phyloP scores from a whole-genome alignment of 2,888 invertebrate species.

The Amiota mariae region DNA sequence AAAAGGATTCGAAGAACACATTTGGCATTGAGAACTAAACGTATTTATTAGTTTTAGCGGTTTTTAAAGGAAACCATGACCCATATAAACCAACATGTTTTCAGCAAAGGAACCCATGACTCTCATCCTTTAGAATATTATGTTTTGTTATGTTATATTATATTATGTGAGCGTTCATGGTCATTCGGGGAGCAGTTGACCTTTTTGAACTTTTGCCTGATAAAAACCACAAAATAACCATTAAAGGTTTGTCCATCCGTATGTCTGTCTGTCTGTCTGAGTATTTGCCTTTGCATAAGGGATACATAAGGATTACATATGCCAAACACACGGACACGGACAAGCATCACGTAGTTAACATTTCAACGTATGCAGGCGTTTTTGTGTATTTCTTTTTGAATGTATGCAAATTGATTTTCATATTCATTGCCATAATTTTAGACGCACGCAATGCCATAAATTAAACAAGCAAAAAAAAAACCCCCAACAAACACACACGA shows the following conservation, averaged over 20 bases:
- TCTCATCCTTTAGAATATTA: too few relatives aligned
- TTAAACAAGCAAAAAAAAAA: conserved; percentile 53
- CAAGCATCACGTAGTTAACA: background rate
- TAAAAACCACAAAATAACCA: conserved; percentile 8
- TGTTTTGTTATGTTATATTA: too few relatives aligned
- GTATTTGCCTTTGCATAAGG: background rate
- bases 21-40: background rate
- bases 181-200: conserved; percentile 15
- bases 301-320: background rate
- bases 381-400: background rate
- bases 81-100: too few relatives aligned
- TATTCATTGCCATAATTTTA: conserved; percentile 56
- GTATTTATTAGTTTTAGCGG: conserved; percentile 22
- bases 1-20: background rate
- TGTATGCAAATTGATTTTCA: conserved; percentile 56
- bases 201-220: conserved; percentile 13
- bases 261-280: too few relatives aligned
- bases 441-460: conserved; percentile 47
- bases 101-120: too few relatives aligned
- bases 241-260: too few relatives aligned
- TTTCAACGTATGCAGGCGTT: background rate
- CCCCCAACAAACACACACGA: conserved; percentile 34
- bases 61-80: background rate
- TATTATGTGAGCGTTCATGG: background rate
- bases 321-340: background rate